These are phyloP conservation scores for Anastatus disparis DNA, from an alignment of 1,140 invertebrate species.

Conservation along the genomic window DNA sequence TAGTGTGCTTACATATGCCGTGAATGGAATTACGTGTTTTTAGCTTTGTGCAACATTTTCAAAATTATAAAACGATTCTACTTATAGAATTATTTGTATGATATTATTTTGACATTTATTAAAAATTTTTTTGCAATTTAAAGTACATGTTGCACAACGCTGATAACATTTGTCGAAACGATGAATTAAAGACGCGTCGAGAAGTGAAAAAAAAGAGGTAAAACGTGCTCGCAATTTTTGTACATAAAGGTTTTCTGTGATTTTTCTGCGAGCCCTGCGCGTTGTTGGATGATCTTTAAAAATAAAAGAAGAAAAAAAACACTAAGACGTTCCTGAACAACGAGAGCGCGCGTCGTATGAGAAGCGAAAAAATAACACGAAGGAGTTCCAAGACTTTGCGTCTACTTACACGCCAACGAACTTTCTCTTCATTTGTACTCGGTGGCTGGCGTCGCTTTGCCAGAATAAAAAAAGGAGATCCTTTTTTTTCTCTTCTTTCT, in stretches of 20 bases:
- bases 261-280: conserved; percentile 20
- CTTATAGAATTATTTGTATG: too few relatives aligned
- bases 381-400: conserved; percentile 12
- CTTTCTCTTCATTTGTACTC: conserved; percentile 28
- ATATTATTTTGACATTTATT: too few relatives aligned
- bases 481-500: conserved; percentile 4
- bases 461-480: neutral
- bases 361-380: neutral
- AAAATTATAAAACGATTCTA: too few relatives aligned
- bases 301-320: too few relatives aligned
- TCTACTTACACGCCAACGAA: conserved; percentile 11
- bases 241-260: conserved; percentile 41
- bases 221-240: conserved; percentile 29
- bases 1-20: conserved; percentile 7
- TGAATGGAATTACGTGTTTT: too few relatives aligned
- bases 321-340: conserved; percentile 34
- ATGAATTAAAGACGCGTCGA: too few relatives aligned
- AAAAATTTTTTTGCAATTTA: too few relatives aligned
- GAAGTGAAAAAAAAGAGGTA: conserved; percentile 7
- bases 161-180: neutral
- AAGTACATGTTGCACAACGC: too few relatives aligned
- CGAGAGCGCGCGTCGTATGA: neutral
- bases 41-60: too few relatives aligned
- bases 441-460: neutral
- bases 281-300: conserved; percentile 14